These are phyloP conservation scores for Tinea trinotella DNA, from an alignment of 2,888 invertebrate species.

Conservation along the genomic window DNA sequence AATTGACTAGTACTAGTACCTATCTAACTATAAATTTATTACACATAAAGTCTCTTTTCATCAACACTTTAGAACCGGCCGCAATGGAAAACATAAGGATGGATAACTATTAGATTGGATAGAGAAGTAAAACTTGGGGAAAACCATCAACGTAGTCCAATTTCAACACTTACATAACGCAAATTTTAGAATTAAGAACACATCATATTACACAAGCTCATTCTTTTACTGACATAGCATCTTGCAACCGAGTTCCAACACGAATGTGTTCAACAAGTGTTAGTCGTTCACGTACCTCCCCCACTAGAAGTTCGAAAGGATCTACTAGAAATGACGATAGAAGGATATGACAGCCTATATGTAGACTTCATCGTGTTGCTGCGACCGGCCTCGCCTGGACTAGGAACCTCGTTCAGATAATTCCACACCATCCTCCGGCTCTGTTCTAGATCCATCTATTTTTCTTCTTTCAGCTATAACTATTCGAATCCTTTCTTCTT, in stretches of 20 bases:
- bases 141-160: slow-evolving; percentile 7
- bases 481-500: slow-evolving; percentile 71
- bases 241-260: slow-evolving; percentile 58
- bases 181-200: slow-evolving; percentile 16
- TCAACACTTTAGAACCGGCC: slow-evolving; percentile 53
- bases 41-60: slow-evolving; percentile 44
- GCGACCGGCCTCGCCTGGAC: slow-evolving; percentile 70
- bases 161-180: neutral
- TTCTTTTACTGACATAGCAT: slow-evolving; percentile 25
- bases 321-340: neutral
- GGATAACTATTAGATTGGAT: slow-evolving; percentile 10
- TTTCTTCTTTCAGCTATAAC: slow-evolving; percentile 75
- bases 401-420: slow-evolving; percentile 61
- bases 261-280: slow-evolving; percentile 19
- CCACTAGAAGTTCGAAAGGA: slow-evolving; percentile 3
- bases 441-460: slow-evolving; percentile 59
- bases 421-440: slow-evolving; percentile 51
- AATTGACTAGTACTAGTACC: slow-evolving; percentile 68
- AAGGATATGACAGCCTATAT: slow-evolving; percentile 41
- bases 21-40: slow-evolving; percentile 41
- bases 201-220: slow-evolving; percentile 15
- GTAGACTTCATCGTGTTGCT: slow-evolving; percentile 65
- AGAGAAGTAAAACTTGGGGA: slow-evolving; percentile 6
- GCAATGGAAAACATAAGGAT: slow-evolving; percentile 44
- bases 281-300: slow-evolving; percentile 2